A percentile compares a stretch with the other conserved stretches of the same genome.
These are phyloP conservation scores for Cephonodes hylas DNA, from an alignment of 2,888 invertebrate species.

Conservation along the genomic window DNA sequence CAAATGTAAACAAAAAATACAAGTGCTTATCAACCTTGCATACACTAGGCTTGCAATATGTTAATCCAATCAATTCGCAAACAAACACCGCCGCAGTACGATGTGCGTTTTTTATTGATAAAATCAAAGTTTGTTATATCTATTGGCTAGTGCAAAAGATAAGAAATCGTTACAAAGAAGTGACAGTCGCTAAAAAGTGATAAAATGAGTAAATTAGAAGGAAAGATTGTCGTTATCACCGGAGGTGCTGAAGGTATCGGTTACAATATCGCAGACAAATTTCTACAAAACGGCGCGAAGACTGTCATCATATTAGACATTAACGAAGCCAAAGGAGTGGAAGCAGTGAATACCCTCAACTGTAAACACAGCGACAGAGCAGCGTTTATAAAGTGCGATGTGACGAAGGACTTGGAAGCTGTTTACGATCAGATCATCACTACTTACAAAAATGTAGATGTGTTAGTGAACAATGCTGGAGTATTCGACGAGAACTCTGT, in stretches of 20 bases:
- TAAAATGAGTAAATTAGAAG: slow-evolving; percentile 12
- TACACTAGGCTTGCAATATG: too few relatives aligned
- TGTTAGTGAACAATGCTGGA: too few relatives aligned
- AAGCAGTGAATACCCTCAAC: slow-evolving; percentile 60
- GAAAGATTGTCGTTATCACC: slow-evolving; percentile 54
- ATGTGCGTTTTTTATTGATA: too few relatives aligned
- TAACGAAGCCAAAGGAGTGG: slow-evolving; percentile 49
- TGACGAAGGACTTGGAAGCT: slow-evolving; percentile 66
- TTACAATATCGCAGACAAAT: slow-evolving; percentile 58
- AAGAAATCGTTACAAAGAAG: too few relatives aligned
- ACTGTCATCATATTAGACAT: slow-evolving; percentile 45
- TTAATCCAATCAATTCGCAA: too few relatives aligned
- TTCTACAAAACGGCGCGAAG: slow-evolving; percentile 62
- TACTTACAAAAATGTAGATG: slow-evolving; percentile 57
- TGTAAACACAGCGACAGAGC: slow-evolving; percentile 66
- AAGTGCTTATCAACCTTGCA: too few relatives aligned
- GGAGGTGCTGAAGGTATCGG: slow-evolving; percentile 80
- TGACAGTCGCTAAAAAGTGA: too few relatives aligned
- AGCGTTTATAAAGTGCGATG: slow-evolving; percentile 73
- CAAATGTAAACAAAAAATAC: too few relatives aligned
- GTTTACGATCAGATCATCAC: slow-evolving; percentile 51
- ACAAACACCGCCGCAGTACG: too few relatives aligned
- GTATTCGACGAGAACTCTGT: slow-evolving; percentile 41
- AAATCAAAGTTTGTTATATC: too few relatives aligned
- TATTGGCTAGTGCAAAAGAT: too few relatives aligned